Conservation (phyloP, 2,797 vertebrate genomes). For the Remorina albescens region DNA sequence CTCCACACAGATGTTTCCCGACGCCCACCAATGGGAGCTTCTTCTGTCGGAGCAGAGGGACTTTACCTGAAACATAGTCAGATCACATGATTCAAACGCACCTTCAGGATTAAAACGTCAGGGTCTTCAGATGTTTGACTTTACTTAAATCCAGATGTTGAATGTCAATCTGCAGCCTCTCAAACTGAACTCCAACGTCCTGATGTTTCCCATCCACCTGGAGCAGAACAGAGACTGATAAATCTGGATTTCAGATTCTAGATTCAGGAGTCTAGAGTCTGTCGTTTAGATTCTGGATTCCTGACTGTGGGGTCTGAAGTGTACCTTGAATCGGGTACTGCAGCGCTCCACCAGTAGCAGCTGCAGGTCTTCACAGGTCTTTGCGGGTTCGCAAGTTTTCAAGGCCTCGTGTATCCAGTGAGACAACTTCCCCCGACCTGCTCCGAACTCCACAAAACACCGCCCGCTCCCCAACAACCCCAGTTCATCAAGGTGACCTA, state of each 20-base stretch:
- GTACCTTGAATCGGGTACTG: slow-evolving; percentile 94
- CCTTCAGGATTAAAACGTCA: background rate
- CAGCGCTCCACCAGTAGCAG: slow-evolving; percentile 95
- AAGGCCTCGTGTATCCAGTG: slow-evolving; percentile 94
- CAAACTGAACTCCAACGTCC: slow-evolving; percentile 84
- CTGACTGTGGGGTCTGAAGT: too few species aligned
- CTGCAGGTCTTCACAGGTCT: slow-evolving; percentile 84
- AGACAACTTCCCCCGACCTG: slow-evolving; percentile 95
- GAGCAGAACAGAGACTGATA: slow-evolving; percentile 43
- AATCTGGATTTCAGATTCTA: too few species aligned
- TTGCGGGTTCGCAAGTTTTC: slow-evolving; percentile 79
- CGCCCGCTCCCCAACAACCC: slow-evolving; percentile 87
- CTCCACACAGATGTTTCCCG: slow-evolving; percentile 96
- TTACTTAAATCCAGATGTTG: slow-evolving; percentile 94
- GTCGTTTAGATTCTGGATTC: too few species aligned
- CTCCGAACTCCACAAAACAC: slow-evolving; percentile 96
- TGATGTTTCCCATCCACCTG: slow-evolving; percentile 97
- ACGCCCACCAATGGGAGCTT: slow-evolving; percentile 90
- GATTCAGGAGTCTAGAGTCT: background rate
- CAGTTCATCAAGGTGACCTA: slow-evolving; percentile 92
- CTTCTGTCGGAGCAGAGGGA: slow-evolving; percentile 86
- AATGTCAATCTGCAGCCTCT: slow-evolving; percentile 96
- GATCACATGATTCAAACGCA: background rate
- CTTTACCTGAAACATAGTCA: slow-evolving; percentile 82
- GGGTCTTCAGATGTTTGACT: background rate